Evolutionary conservation across 2,888 invertebrate genomes (phyloP), one percentile per base, ranked within the genome.

Genomic region (Merodon equestris): DNA sequence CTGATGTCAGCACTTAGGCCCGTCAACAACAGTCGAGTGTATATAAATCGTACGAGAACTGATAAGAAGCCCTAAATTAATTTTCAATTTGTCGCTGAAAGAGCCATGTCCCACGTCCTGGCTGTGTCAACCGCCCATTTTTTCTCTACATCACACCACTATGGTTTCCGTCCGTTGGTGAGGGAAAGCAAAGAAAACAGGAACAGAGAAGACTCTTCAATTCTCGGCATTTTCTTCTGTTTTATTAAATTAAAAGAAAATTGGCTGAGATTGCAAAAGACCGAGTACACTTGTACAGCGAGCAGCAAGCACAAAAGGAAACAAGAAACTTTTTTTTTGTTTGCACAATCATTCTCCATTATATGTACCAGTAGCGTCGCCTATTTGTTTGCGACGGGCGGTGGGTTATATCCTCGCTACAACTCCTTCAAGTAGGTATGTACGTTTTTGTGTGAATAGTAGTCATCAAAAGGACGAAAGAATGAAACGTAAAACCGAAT

Each of bases 231-330:
- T 70, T 70, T 64, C 79, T 74, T 74, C 51, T 74, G 74, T 74
- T 74, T 70, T 74, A 79, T 79, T 74, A 68, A 79, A 79, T 79
- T 79, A 79, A 79, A 79, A 79, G 79, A 79, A 79, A 79, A 79
- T 79, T 79, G 74, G 74, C 74, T 79, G 74, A 79, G 74, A 79
- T 79, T 79, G 79, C 74, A 48, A 79, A 79, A 74, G 68, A 47
- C 15, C 57, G 38, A 38, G 53, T 36, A 45, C 53, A 54, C n/a
- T n/a, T n/a, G n/a, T n/a, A n/a, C n/a, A n/a, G n/a, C n/a, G n/a
- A n/a, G n/a, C 44, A 38, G 3, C 13, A 7, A 47, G 14, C 47
- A 54, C 13, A 61, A 61, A 47, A 36, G 58, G 13, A 51, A 53
- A 15, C 15, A 34, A 47, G 61, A 47, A 79, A 60, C 60, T 67